These are phyloP conservation scores for Acronicta aceris DNA, from an alignment of 2,888 invertebrate genomes.

Conservation along the genomic window DNA sequence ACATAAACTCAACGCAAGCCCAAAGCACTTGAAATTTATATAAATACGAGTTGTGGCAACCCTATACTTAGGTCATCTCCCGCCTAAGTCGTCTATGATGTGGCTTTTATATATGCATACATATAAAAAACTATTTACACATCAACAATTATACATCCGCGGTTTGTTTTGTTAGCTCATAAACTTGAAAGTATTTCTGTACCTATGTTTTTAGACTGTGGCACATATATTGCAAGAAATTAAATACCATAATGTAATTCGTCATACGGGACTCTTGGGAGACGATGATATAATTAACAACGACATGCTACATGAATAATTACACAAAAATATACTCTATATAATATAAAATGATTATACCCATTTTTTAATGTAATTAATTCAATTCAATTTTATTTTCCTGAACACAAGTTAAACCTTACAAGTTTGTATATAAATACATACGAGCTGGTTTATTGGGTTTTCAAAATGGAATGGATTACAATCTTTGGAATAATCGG, in stretches of 20 bases:
- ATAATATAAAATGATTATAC: no score
- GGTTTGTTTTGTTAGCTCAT: conserved; percentile 6
- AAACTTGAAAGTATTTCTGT: conserved; percentile 14
- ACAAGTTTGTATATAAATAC: no score
- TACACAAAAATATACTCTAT: conserved; percentile 3
- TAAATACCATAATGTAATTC: conserved; percentile 7
- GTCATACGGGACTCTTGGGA: conserved; percentile 11
- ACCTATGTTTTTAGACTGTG: not conserved
- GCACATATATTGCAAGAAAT: not conserved
- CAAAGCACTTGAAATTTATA: no score
- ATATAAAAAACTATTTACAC: conserved; percentile 1
- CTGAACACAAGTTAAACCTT: no score
- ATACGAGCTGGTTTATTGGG: no score
- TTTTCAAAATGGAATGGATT: no score
- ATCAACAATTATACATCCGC: conserved; percentile 1
- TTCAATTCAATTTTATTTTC: no score
- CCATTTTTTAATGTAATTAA: no score
- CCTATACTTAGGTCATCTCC: not conserved
- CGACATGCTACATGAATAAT: not conserved
- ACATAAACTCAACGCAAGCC: no score
- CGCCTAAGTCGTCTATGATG: not conserved
- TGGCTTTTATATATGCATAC: not conserved
- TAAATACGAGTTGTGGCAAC: not conserved
- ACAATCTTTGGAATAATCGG: no score
- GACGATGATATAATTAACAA: conserved; percentile 20